Conservation (phyloP, 1,140 invertebrate genomes). For the Venturia canescens region DNA sequence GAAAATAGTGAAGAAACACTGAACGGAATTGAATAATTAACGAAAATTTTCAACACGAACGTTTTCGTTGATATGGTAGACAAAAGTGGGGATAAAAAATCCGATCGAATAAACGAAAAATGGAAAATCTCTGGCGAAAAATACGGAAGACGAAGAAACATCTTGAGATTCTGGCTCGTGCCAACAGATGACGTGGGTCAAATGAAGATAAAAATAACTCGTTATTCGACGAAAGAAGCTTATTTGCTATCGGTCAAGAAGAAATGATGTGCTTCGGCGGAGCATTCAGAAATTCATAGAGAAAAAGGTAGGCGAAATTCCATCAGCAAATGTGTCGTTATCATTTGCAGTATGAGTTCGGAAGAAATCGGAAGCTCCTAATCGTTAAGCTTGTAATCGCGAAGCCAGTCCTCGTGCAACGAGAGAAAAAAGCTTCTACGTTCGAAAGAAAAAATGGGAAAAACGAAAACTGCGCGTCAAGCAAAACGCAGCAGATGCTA, state of each 20-base stretch:
- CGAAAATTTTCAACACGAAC: too few relatives aligned
- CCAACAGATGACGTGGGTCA: slow-evolving; percentile 34
- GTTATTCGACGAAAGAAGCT: slow-evolving; percentile 61
- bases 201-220: slow-evolving; percentile 56
- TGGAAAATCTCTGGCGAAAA: background rate
- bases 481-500: slow-evolving; percentile 38
- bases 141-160: background rate
- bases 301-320: background rate
- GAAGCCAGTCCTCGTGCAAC: background rate
- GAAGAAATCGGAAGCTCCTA: too few relatives aligned
- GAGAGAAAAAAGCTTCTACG: slow-evolving; percentile 11
- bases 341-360: too few relatives aligned
- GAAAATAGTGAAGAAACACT: too few relatives aligned
- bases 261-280: slow-evolving; percentile 27
- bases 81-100: background rate
- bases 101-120: background rate
- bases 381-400: background rate
- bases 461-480: background rate
- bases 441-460: slow-evolving; percentile 37
- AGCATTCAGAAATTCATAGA: slow-evolving; percentile 3
- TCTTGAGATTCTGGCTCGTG: background rate
- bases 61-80: background rate
- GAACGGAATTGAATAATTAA: too few relatives aligned
- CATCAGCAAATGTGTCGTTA: background rate
- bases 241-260: slow-evolving; percentile 56